A percentile compares a stretch with the other conserved stretches of the same genome.
Evolutionary conservation across 1,140 invertebrate genomes (phyloP).

Genomic region (Achroia grisella): DNA sequence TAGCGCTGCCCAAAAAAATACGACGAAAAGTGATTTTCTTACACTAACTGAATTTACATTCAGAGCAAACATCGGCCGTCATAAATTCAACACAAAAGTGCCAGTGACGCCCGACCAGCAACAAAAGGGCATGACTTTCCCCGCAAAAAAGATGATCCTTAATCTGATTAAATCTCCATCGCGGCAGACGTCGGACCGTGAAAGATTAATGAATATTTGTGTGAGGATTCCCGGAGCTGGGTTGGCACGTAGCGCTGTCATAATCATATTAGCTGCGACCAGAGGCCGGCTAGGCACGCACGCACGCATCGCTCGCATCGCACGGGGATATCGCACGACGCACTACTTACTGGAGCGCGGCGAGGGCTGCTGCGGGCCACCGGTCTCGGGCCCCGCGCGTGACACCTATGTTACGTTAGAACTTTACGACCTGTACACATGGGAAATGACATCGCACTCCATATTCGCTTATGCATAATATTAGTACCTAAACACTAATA

Average conservation of each 20-base stretch:
- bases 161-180: conserved; percentile 74
- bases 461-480: too few species aligned
- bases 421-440: conserved; percentile 18
- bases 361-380: background rate
- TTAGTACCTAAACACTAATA: too few species aligned
- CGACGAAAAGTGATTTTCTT: conserved; percentile 9
- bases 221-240: conserved; percentile 62
- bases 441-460: conserved; percentile 4
- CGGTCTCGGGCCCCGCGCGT: conserved; percentile 5
- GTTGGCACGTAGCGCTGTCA: conserved; percentile 67
- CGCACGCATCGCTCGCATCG: conserved; percentile 27
- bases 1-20: conserved; percentile 2
- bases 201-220: conserved; percentile 74
- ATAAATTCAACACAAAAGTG: conserved; percentile 67
- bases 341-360: background rate
- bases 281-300: conserved; percentile 54
- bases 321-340: too few species aligned
- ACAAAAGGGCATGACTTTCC: conserved; percentile 69
- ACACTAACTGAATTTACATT: conserved; percentile 47
- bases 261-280: conserved; percentile 69
- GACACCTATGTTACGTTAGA: conserved; percentile 14
- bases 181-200: conserved; percentile 68
- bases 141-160: conserved; percentile 71
- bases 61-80: conserved; percentile 55
- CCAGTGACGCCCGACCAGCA: conserved; percentile 56